Base-by-base conservation (phyloP, 1,140 invertebrate genomes). In the Heterodera schachtii region DNA sequence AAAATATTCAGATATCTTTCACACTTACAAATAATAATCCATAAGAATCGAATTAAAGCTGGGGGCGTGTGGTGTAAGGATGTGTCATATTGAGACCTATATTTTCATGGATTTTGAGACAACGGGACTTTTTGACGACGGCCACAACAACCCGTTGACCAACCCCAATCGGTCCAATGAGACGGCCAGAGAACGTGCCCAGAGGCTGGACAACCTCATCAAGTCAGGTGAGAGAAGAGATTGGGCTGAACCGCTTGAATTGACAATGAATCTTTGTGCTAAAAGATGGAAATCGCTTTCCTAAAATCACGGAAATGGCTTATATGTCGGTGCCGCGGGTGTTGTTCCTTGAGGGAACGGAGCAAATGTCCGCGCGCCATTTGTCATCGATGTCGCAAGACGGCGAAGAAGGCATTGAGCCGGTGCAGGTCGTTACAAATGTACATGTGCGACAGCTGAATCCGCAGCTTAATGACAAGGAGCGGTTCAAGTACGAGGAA, bases 101-200 rank as follows among this genome's bases (percentile, higher is more conserved):
- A 77, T 85, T 44, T 85, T 85, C 77, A 82, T 85, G 66, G 84
- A 85, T 80, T 70, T 85, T 41, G 84, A 85, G 69, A 75, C 84
- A 6, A 85, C 84, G 44, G 84, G 84, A 16, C 75, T 85, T 21
- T 78, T 85, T 67, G 73, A 85, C n/a, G 83, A 81, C 31, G 75
- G 76, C 16, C 44, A 46, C 64, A 74, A 60, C 64, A 64, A 83
- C 66, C 80, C 79, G 7, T 49, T 73, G 43, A 43, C n/a, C 41
- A 78, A 76, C 47, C 73, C 77, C 3, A 64, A n/a, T 46, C 64
- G 69, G 9, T 46, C 31, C 44, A 46, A 44, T 11, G 69, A 71
- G 16, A 71, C 31, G 31, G 9, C 31, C 19, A 66, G 9, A 5
- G 77, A 78, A 41, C 70, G 46, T 31, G 21, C 52, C 21, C 52